Base-by-base conservation (phyloP, 1,140 invertebrate genomes). In the Hycleus phaleratus region DNA sequence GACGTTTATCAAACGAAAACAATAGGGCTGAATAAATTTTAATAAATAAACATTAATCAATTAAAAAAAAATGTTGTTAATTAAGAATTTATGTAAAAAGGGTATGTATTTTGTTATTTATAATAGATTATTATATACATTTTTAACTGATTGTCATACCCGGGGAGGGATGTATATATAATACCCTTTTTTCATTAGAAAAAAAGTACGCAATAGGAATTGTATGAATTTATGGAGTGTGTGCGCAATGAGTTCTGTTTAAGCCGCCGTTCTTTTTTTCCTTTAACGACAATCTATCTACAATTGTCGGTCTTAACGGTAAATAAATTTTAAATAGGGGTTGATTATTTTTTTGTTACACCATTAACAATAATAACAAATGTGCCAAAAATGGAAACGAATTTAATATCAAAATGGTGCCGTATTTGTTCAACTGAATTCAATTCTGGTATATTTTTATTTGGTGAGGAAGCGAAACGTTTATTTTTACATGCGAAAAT, bases 401-500 rank as follows among this genome's bases (percentile, higher is more conserved):
- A 67, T 61, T 49, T 56, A 59, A 56, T 63, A 52, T 58, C 56
- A 49, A 60, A 64, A 50, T 64, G 62, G 63, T 81, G 80, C 64
- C 73, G 80, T 61, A 78, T 82, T 64, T 82, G 80, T 74, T 78
- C 78, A 55, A 64, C 58, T 56, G 73, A 76, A 60, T 59, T 75
- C 61, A 68, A 72, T 54, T 67, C 72, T 52, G 74, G 71, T 49
- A 70, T 79, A 55, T 66, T 75, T 63, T 76, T 81, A 60, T 82
- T 80, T 61, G 71, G 73, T 47, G 77, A 80, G 46, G 76, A 80
- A 64, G 77, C 77, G 45, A 76, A 73, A 67, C 71, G 71, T 62
- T 71, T 74, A 65, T 75, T 75, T 65, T 65, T 82, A 53, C 75
- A 78, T 64, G 73, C 71, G 26, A 79, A 81, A 72, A 80, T 81